These are phyloP conservation scores for Masnerella sp. DNA, from an alignment of 2,888 invertebrate species.

Conservation along the genomic window DNA sequence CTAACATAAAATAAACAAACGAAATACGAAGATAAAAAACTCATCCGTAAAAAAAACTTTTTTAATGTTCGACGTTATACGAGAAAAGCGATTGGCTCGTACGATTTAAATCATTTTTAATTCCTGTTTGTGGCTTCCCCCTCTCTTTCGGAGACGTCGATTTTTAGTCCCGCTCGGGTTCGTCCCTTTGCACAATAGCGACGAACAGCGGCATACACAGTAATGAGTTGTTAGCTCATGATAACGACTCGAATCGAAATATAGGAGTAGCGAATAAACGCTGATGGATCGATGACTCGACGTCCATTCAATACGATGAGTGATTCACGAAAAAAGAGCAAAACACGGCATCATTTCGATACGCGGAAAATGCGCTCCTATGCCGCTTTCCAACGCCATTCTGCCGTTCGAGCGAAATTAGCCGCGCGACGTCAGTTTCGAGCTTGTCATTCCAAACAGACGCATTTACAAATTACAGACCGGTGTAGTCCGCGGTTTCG, in stretches of 20 bases:
- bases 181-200: slow-evolving; percentile 42
- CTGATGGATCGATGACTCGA: slow-evolving; percentile 62
- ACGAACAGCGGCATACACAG: slow-evolving; percentile 32
- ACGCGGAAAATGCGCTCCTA: slow-evolving; percentile 53
- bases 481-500: slow-evolving; percentile 14
- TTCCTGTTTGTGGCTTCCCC: slow-evolving; percentile 27
- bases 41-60: no score
- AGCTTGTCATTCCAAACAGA: slow-evolving; percentile 53
- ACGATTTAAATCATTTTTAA: slow-evolving; percentile 49
- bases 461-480: slow-evolving; percentile 50
- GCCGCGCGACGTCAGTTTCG: slow-evolving; percentile 51
- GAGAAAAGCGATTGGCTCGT: slow-evolving; percentile 20
- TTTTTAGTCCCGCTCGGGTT: slow-evolving; percentile 32
- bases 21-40: no score
- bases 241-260: slow-evolving; percentile 56
- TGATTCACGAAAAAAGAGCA: slow-evolving; percentile 64
- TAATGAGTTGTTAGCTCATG: slow-evolving; percentile 55
- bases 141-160: slow-evolving; percentile 22
- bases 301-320: slow-evolving; percentile 62
- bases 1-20: background rate
- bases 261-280: slow-evolving; percentile 53
- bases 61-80: no score
- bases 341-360: slow-evolving; percentile 60
- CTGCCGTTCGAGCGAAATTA: slow-evolving; percentile 54
- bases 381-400: slow-evolving; percentile 27